Evolutionary conservation across 2,797 vertebrate species (phyloP).

Genomic region (Chelmon rostratus): DNA sequence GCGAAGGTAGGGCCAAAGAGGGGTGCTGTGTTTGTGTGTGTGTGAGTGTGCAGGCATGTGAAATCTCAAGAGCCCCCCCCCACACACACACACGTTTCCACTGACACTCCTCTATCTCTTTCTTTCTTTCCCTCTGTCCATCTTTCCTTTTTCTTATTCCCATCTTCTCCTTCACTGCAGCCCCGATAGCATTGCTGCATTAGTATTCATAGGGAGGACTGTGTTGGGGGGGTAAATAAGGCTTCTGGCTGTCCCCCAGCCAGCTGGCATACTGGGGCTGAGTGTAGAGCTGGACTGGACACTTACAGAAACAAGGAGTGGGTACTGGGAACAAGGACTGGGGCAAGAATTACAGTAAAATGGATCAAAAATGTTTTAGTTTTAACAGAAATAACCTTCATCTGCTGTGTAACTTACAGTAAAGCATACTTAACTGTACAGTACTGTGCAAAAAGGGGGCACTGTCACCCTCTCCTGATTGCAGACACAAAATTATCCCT

Average conservation of each 20-base stretch:
- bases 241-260: conserved; percentile 67
- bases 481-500: conserved; percentile 38
- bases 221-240: conserved; percentile 55
- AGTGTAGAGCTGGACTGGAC: conserved; percentile 58
- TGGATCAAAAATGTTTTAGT: conserved; percentile 27
- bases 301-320: conserved; percentile 64
- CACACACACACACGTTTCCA: background rate
- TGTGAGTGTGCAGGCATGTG: conserved; percentile 42
- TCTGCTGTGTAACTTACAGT: conserved; percentile 31
- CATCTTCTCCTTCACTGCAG: conserved; percentile 49
- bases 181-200: conserved; percentile 60
- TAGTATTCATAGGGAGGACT: conserved; percentile 74
- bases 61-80: conserved; percentile 39
- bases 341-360: conserved; percentile 48
- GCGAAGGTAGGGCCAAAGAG: conserved; percentile 70
- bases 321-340: conserved; percentile 37
- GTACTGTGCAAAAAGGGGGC: conserved; percentile 23
- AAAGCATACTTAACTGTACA: conserved; percentile 26
- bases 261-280: conserved; percentile 73
- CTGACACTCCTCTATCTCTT: conserved; percentile 31
- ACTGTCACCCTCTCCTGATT: conserved; percentile 48
- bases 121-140: conserved; percentile 37
- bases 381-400: conserved; percentile 47
- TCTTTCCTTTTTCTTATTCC: conserved; percentile 48
- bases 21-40: conserved; percentile 45